Evolutionary conservation across 1,140 invertebrate genomes (phyloP), one percentile per base, ranked within the genome.

Genomic region (Grapholita molesta): DNA sequence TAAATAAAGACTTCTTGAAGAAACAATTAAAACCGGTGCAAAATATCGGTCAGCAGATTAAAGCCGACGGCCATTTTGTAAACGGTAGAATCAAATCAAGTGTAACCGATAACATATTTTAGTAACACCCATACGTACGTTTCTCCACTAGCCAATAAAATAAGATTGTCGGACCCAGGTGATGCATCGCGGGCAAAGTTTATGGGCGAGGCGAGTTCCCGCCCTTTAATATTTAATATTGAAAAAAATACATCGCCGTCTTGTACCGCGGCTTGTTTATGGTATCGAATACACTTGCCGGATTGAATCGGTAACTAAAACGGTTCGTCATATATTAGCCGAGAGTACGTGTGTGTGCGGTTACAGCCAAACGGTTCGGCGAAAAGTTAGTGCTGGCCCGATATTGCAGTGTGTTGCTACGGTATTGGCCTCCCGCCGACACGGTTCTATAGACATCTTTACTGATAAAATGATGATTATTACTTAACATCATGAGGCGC

Each of bases 221-320:
- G 80, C 76, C 70, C 78, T 81, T 90, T 85, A 88, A 90, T 90
- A 88, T 88, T 90, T 90, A 87, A 90, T 90, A 87, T 84, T 79
- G 83, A 83, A 88, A 89, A 89, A 88, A 88, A 82, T 67, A 66
- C 30, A 85, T 84, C 77, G 77, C 76, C 67, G 66, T 73, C 64
- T 67, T 67, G 79, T 71, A 80, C 72, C 79, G 74, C 69, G 77
- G 80, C 77, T 79, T 83, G 79, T 82, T 85, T 84, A 85, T 81
- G 76, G 73, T 64, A 65, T 21, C 23, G 33, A n/a, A 35, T 65
- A 35, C 64, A 65, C 33, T 65, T 32, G 33, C 33, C 64, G 8
- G 64, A 61, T 61, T 61, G 55, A 61, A 61, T 61, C 55, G 55
- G 25, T 61, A 30, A 61, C 23, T 25, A 25, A 24, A 61, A 24